Base-by-base conservation (phyloP, 2,888 invertebrate genomes). In the Litoditis marina region DNA sequence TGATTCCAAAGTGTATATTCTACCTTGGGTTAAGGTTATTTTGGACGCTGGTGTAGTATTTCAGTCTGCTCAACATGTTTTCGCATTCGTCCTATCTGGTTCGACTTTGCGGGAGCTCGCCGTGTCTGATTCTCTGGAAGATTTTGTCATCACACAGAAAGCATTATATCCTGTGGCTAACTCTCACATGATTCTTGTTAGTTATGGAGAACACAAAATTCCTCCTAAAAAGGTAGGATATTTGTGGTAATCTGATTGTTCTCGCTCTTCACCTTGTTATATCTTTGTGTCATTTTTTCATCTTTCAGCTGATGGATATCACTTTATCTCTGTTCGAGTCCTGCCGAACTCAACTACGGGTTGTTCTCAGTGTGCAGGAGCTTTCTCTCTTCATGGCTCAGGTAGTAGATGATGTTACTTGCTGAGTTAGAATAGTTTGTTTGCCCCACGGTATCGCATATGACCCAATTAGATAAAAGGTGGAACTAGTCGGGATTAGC, bases 31-130 rank as follows among this genome's bases (percentile, higher is more conserved):
- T n/a, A n/a, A n/a, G n/a, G 47, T 69, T 64, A 22, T 51, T 42
- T n/a, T n/a, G n/a, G n/a, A n/a, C n/a, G n/a, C 28, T 46, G 13
- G 27, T 7, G 3, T 50, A n/a, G 31, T 32, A 22, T 67, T 63
- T 47, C 59, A 71, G 71, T 63, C 60, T 8, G 60, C 57, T 6
- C 69, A 71, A 53, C 60, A 71, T 28, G 22, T 69, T 11, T 71
- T 67, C 56, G 69, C 67, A 3, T 60, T 68, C 16, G 54, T 72
- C 4, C 52, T 55, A 25, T 34, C 32, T 36, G 61, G 46, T 3
- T 31, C 47, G 8, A 28, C 36, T 7, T 55, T 61, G 8, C 49
- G 50, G 13, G 11, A 47, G 7, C 16, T 61, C 5, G 36, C 69
- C 5, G 52, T 50, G 3, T 39, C 63, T 13, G 28, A 39, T 13